Percentiles rank a stretch among this genome's conserved stretches.
Conservation (phyloP, 2,797 vertebrate genomes). For the Etheostoma nigrum region DNA sequence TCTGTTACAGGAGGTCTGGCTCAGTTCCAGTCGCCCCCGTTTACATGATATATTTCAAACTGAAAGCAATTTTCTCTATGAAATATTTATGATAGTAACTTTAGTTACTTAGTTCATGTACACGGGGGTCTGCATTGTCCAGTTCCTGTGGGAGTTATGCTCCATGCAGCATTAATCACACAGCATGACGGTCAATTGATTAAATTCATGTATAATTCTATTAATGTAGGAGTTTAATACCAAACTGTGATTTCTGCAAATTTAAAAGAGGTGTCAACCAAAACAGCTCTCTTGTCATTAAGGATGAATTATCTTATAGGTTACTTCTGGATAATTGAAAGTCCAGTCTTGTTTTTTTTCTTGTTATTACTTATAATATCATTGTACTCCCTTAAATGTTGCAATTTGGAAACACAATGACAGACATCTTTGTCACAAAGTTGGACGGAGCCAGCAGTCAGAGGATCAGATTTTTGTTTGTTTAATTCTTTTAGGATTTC, state of each 20-base stretch:
- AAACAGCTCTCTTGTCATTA: background rate
- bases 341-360: background rate
- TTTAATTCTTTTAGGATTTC: no score
- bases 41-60: constrained; percentile 76
- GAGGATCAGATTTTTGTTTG: background rate
- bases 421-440: background rate
- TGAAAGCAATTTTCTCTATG: constrained; percentile 74
- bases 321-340: background rate
- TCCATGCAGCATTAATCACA: constrained; percentile 38
- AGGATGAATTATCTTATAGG: constrained; percentile 1
- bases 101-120: constrained; percentile 50
- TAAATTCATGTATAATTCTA: constrained; percentile 17
- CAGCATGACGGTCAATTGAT: constrained; percentile 14
- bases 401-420: background rate
- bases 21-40: constrained; percentile 55
- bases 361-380: background rate
- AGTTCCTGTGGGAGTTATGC: constrained; percentile 19
- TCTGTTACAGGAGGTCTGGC: constrained; percentile 61
- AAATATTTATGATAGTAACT: constrained; percentile 79
- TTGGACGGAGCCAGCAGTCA: background rate
- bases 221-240: constrained; percentile 10
- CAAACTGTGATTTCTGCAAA: background rate
- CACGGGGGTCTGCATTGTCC: constrained; percentile 26
- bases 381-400: background rate
- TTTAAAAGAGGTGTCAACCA: background rate